Evolutionary conservation across 2,888 invertebrate genomes (phyloP).

Genomic region (Acanthosepion lycidas): DNA sequence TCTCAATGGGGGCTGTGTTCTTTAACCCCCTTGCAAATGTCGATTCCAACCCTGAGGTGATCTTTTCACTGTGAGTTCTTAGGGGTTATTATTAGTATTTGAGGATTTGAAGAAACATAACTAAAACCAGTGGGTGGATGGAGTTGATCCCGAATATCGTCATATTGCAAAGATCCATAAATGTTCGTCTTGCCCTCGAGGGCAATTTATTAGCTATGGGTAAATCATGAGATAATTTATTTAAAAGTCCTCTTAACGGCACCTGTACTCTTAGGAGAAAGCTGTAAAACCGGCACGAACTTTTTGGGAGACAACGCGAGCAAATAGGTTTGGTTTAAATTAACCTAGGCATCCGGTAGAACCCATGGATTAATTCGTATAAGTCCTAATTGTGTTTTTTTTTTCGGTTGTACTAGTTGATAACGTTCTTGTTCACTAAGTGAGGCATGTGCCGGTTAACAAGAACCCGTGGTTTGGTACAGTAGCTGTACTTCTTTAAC

Average conservation of each 20-base stretch:
- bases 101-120: background rate
- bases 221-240: background rate
- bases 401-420: too few species aligned
- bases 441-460: too few species aligned
- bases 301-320: too few species aligned
- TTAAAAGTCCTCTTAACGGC: background rate
- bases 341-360: too few species aligned
- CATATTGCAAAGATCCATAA: background rate
- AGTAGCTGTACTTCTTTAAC: too few species aligned
- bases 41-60: background rate
- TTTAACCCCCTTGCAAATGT: background rate
- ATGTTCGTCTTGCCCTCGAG: background rate
- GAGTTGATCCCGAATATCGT: background rate
- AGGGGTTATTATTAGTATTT: conserved; percentile 9
- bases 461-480: too few species aligned
- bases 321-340: too few species aligned
- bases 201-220: background rate
- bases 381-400: too few species aligned
- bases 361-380: too few species aligned
- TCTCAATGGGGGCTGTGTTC: background rate
- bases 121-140: background rate
- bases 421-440: too few species aligned
- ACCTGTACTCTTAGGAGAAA: background rate
- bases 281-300: background rate
- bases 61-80: background rate